These are phyloP conservation scores for Callopanchax toddi DNA, from an alignment of 2,113 vertebrate species.

Conservation along the genomic window DNA sequence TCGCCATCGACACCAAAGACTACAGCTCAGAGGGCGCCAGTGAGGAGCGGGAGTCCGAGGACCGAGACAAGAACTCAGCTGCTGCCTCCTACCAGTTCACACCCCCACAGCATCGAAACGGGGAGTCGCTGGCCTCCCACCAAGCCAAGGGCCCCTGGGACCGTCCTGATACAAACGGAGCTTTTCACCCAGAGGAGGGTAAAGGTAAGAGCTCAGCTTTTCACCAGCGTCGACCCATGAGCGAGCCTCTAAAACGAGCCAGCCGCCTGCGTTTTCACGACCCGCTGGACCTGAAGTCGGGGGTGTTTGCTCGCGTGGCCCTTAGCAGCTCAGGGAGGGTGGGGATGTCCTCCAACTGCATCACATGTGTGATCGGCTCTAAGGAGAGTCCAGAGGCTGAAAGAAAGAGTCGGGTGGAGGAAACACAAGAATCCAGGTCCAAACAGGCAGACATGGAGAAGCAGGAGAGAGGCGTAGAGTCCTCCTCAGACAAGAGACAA, in stretches of 20 bases:
- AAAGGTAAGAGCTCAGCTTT: slow-evolving; percentile 90
- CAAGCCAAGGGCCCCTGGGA: slow-evolving; percentile 62
- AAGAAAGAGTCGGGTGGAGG: slow-evolving; percentile 61
- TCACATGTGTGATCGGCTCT: slow-evolving; percentile 88
- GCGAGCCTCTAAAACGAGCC: slow-evolving; percentile 84
- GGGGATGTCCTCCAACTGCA: slow-evolving; percentile 90
- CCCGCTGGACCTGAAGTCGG: slow-evolving; percentile 71
- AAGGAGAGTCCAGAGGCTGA: slow-evolving; percentile 87
- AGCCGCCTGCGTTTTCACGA: slow-evolving; percentile 77
- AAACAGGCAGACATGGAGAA: slow-evolving; percentile 14
- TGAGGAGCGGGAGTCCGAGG: slow-evolving; percentile 80
- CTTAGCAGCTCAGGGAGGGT: slow-evolving; percentile 86
- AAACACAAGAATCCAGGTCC: slow-evolving; percentile 20
- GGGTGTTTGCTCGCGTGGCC: slow-evolving; percentile 85
- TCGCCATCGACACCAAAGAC: slow-evolving; percentile 87
- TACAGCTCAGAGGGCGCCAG: slow-evolving; percentile 83
- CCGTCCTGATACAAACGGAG: slow-evolving; percentile 75
- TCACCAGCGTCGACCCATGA: slow-evolving; percentile 74
- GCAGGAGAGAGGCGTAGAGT: slow-evolving; percentile 22
- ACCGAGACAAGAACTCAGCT: slow-evolving; percentile 64
- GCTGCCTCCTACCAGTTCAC: slow-evolving; percentile 66
- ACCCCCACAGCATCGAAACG: slow-evolving; percentile 75
- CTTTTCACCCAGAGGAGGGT: slow-evolving; percentile 78
- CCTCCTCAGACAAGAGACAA: slow-evolving; percentile 37
- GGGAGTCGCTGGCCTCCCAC: slow-evolving; percentile 66